Conservation (phyloP, 2,797 vertebrate species). For the Phataginus tetradactyla region DNA sequence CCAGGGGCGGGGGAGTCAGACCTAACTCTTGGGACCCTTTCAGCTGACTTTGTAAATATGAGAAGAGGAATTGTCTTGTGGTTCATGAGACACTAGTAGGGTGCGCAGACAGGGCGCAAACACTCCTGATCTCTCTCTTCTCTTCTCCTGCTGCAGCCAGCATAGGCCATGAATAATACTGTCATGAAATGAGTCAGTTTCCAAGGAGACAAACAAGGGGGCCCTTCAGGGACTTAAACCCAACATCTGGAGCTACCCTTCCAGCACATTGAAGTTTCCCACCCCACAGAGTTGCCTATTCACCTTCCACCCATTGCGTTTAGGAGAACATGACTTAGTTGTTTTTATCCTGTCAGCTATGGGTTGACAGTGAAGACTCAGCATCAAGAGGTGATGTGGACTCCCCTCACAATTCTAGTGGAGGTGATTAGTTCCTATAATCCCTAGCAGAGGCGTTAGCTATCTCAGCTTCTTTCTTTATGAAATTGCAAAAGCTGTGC, state of each 20-base stretch:
- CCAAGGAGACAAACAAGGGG: neutral
- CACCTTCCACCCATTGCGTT: neutral
- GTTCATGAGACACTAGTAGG: neutral
- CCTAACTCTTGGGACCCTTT: neutral
- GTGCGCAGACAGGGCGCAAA: neutral
- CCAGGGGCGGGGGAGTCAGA: neutral
- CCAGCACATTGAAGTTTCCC: neutral
- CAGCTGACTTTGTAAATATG: neutral
- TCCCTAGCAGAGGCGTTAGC: neutral
- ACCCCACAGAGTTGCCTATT: neutral
- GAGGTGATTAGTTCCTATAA: neutral
- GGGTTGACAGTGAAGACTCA: neutral
- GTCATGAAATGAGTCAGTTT: neutral
- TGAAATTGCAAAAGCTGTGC: constrained; percentile 17
- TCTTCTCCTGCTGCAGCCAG: neutral
- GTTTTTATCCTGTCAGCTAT: neutral
- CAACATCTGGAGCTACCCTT: neutral
- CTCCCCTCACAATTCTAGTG: neutral
- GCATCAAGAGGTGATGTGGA: neutral
- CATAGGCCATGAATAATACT: neutral
- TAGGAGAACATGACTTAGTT: neutral
- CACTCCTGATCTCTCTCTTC: neutral
- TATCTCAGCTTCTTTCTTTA: constrained; percentile 31
- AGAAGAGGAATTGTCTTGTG: neutral
- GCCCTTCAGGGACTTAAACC: neutral